These are phyloP conservation scores for Mamestra configurata DNA, from an alignment of 1,140 invertebrate species.

Conservation along the genomic window DNA sequence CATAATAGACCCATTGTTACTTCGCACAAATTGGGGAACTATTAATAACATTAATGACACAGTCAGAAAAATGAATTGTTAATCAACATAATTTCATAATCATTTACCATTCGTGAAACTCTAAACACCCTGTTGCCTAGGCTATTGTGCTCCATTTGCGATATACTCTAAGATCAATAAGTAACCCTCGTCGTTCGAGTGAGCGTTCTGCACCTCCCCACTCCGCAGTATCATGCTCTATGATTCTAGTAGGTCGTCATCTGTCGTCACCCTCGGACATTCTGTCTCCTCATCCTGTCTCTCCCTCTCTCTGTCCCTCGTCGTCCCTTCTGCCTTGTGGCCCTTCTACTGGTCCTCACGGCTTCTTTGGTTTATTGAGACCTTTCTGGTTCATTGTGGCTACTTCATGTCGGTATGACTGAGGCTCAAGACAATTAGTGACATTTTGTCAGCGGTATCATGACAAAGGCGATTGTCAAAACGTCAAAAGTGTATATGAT, in stretches of 20 bases:
- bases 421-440: no score
- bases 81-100: no score
- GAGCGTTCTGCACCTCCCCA: background rate
- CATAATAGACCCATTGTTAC: no score
- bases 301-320: slow-evolving; percentile 17
- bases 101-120: no score
- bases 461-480: no score
- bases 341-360: background rate
- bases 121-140: no score
- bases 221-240: background rate
- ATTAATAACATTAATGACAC: no score
- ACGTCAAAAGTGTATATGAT: no score
- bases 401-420: background rate
- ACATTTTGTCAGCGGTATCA: no score
- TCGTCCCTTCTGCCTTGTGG: background rate
- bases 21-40: no score
- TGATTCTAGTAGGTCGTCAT: slow-evolving; percentile 37
- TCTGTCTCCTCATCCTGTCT: slow-evolving; percentile 1
- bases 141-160: no score
- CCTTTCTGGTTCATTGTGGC: background rate
- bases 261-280: slow-evolving; percentile 22
- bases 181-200: background rate
- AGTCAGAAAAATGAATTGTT: no score
- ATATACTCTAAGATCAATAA: background rate
- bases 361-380: background rate